A percentile compares a stretch with the other conserved stretches of the same genome.
Evolutionary conservation across 2,113 vertebrate species (phyloP).

Genomic region (Semnopithecus entellus): DNA sequence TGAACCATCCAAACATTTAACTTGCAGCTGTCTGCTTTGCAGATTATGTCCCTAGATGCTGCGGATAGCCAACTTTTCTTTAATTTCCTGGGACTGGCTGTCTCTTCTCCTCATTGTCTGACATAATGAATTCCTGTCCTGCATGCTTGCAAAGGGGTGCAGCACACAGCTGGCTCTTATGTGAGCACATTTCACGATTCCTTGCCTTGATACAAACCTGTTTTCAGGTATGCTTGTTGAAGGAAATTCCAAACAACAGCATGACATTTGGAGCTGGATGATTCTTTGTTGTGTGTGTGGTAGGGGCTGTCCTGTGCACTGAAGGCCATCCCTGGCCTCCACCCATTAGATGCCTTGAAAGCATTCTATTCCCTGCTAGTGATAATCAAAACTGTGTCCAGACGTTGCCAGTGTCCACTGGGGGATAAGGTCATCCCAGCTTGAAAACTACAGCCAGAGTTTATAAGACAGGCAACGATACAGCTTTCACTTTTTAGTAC

Average conservation of each 20-base stretch:
- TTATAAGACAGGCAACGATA: fast-evolving
- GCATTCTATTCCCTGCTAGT: fast-evolving
- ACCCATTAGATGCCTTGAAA: not conserved
- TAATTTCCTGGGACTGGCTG: not conserved
- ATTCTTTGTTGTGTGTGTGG: not conserved
- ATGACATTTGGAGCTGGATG: fast-evolving
- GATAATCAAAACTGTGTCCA: not conserved
- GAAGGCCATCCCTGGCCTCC: not conserved
- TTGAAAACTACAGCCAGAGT: not conserved
- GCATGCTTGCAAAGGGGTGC: not conserved
- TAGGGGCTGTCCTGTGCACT: fast-evolving
- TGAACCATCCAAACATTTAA: fast-evolving
- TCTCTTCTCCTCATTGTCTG: not conserved
- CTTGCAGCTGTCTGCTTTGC: not conserved
- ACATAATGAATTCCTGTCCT: not conserved
- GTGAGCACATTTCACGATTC: not conserved
- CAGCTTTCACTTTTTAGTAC: not conserved
- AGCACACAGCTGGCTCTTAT: not conserved
- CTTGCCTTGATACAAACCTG: not conserved
- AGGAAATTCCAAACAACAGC: too few relatives aligned
- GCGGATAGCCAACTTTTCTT: not conserved
- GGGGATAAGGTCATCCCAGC: not conserved
- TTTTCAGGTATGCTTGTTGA: not conserved
- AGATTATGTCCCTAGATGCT: not conserved
- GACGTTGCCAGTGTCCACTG: not conserved